Base-by-base conservation (phyloP, 2,797 vertebrate genomes). In the Triplophysa bombifrons region DNA sequence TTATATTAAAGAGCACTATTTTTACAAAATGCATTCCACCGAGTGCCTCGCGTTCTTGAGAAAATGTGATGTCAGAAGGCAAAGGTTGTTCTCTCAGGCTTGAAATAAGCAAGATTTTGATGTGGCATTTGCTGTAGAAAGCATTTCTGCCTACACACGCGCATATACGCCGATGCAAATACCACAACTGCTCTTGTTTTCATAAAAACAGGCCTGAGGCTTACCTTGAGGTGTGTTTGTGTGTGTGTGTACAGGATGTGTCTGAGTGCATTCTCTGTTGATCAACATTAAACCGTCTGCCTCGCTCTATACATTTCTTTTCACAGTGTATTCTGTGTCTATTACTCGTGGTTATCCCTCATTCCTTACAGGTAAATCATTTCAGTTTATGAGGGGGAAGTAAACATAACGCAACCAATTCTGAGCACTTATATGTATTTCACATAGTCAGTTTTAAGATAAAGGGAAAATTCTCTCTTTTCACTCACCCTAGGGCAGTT, bases 1-100 rank as follows among this genome's bases (percentile, higher is more conserved):
- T 98, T 98, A 98, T 99, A 98, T 98, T 99, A 98, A 99, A 98
- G 95, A 96, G 95, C 94, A 96, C 94, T 97, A 98, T 98, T 98
- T 98, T 98, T 98, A 98, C 96, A 96, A 95, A 95, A 97, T 94
- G 87, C 87, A 91, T 87, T 88, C 86, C 82, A 80, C 44, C 78
- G 91, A 89, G 91, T 93, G 86, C 90, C 89, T 87, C 76, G 87
- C 89, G 84, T 71, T 85, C 60, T 84, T 84, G 50, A 56, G 34
- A 30, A 74, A 56, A 66, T 58, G 16, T 80, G 12, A 44, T 74
- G 12, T 63, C 22, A 16, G 60, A 34, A 48, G 44, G 44, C 3
- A 13, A 44, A 9, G 3, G 34, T 70, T 38, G 30, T 71, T 66
- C 22, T 41, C 56, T 51, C 51, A 68, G 77, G 66, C 46, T 80